phyloP scores from a whole-genome alignment of 2,113 vertebrate genomes.

The Phalacrocorax carbo region DNA sequence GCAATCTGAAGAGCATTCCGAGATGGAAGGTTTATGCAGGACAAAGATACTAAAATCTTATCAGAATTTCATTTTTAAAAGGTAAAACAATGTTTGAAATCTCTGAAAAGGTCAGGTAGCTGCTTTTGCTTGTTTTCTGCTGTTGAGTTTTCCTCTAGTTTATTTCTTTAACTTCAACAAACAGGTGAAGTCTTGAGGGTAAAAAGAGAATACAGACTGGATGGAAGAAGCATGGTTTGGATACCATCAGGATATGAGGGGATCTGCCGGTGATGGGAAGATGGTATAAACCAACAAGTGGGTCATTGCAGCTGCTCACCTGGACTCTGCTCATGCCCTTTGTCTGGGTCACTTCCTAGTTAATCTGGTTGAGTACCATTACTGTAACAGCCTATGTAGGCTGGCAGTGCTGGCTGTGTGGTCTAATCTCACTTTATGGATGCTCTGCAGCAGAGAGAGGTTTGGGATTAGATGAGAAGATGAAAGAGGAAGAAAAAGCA shows the following conservation, averaged over 20 bases:
- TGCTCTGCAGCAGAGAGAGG: neutral
- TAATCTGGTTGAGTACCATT: neutral
- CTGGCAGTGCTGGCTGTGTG: neutral
- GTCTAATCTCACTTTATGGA: neutral
- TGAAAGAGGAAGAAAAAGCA: neutral
- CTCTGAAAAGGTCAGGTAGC: neutral
- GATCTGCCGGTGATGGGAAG: neutral
- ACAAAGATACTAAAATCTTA: neutral
- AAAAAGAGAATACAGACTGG: neutral
- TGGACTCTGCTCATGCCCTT: neutral
- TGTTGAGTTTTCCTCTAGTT: neutral
- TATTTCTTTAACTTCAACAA: neutral
- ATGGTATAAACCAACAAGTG: neutral
- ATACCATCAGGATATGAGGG: rapidly evolving
- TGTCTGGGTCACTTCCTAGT: neutral
- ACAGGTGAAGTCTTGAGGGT: neutral
- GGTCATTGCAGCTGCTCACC: neutral
- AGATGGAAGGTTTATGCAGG: neutral
- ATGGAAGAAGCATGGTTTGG: neutral
- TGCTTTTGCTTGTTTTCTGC: neutral
- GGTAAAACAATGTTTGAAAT: neutral
- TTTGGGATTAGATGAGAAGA: neutral
- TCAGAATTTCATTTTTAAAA: neutral
- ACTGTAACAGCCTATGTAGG: neutral
- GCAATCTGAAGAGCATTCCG: neutral